These are phyloP conservation scores for Glandiceps talaboti DNA, from an alignment of 53 echinoderm and acorn worm genomes.

Conservation along the genomic window DNA sequence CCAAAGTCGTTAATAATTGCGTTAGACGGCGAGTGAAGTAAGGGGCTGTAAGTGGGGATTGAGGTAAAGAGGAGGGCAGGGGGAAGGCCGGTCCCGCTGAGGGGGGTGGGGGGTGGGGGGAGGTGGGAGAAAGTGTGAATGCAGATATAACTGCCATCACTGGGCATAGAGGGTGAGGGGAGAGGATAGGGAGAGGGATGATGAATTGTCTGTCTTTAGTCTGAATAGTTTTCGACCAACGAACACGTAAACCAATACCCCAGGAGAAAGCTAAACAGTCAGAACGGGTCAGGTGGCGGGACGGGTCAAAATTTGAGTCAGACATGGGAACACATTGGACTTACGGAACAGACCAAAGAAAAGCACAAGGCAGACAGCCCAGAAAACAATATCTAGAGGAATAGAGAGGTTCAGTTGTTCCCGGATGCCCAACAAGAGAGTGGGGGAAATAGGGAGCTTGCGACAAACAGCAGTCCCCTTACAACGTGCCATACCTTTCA, in stretches of 20 bases:
- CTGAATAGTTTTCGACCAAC: neutral
- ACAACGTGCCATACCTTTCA: neutral
- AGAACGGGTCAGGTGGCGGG: neutral
- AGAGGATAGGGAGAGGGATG: neutral
- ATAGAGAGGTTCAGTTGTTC: neutral
- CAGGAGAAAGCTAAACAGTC: neutral
- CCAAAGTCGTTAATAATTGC: too few relatives aligned
- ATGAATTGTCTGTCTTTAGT: neutral
- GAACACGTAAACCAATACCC: neutral
- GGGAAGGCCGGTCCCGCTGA: neutral
- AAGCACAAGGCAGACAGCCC: neutral
- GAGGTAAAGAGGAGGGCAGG: neutral
- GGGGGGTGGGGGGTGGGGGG: too few relatives aligned
- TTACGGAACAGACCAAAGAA: slow-evolving; percentile 1
- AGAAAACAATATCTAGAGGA: neutral
- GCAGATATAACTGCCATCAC: neutral
- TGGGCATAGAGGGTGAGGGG: neutral
- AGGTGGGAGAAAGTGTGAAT: neutral
- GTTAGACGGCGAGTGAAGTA: too few relatives aligned
- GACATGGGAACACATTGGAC: slow-evolving; percentile 2
- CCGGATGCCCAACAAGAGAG: neutral
- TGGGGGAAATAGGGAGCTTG: neutral
- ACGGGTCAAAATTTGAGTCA: neutral
- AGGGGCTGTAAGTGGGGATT: neutral
- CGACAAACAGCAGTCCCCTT: neutral